phyloP scores from a whole-genome alignment of 37 sponge, comb jelly and placozoan genomes.

The Bolinopsis microptera region DNA sequence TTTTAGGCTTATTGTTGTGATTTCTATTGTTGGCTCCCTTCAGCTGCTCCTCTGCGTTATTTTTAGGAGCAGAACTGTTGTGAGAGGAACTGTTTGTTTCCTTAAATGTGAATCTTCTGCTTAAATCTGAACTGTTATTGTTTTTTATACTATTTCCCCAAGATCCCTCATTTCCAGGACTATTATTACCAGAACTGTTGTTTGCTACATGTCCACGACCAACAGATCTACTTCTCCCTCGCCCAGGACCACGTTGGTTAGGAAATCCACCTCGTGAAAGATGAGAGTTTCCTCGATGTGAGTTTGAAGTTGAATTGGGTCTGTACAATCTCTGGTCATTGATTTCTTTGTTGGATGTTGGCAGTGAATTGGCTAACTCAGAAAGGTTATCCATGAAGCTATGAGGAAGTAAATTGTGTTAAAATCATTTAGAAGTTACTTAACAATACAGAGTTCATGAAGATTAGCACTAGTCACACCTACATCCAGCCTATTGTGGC shows the following conservation, averaged over 20 bases:
- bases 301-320: background rate
- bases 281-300: background rate
- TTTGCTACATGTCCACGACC: background rate
- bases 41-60: conserved; percentile 6
- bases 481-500: no score
- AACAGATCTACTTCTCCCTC: conserved; percentile 11
- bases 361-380: background rate
- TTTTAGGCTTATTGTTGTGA: conserved; percentile 19
- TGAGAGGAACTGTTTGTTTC: background rate
- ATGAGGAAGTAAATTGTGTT: no score
- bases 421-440: no score
- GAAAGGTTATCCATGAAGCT: conserved; percentile 62
- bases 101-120: background rate
- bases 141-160: background rate
- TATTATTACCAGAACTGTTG: background rate
- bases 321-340: background rate
- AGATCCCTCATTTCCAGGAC: background rate
- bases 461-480: no score
- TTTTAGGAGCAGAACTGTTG: background rate
- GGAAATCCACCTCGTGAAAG: conserved; percentile 45
- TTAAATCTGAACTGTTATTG: background rate
- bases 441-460: no score
- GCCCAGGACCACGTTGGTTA: conserved; percentile 13
- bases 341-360: conserved; percentile 13
- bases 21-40: background rate